A percentile compares a stretch with the other conserved stretches of the same genome.
Conservation (phyloP, 2,797 vertebrate species). For the Coreius guichenoti region DNA sequence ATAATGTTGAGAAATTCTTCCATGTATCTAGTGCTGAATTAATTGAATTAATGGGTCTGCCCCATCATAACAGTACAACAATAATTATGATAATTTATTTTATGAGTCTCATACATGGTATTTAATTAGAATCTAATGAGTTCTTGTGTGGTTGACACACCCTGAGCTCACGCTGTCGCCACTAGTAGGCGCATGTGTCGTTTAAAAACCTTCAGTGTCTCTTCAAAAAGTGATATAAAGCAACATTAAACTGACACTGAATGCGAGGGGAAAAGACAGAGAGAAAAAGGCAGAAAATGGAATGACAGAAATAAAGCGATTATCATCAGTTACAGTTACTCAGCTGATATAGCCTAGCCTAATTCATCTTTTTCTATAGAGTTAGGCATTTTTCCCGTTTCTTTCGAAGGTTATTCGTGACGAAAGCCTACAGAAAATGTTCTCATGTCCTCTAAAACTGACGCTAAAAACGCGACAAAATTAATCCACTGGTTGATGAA, state of each 20-base stretch:
- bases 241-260: constrained; percentile 28
- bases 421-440: background rate
- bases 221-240: constrained; percentile 32
- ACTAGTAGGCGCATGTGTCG: constrained; percentile 86
- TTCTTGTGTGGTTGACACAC: constrained; percentile 43
- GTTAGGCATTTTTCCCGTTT: background rate
- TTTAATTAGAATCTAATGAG: constrained; percentile 42
- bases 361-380: background rate
- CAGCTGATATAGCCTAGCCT: no score
- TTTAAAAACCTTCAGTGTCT: constrained; percentile 71
- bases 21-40: constrained; percentile 9
- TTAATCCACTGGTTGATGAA: no score
- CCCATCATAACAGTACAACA: background rate
- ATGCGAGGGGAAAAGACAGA: constrained; percentile 18
- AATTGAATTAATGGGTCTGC: background rate
- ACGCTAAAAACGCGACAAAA: background rate
- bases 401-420: background rate
- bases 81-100: constrained; percentile 9
- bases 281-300: background rate
- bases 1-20: background rate
- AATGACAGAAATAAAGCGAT: background rate
- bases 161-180: constrained; percentile 62
- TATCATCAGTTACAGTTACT: background rate
- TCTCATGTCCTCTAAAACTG: background rate
- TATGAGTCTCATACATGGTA: constrained; percentile 1